phyloP scores from a whole-genome alignment of 2,797 vertebrate species.

The Scolopax bukidnonensis region DNA sequence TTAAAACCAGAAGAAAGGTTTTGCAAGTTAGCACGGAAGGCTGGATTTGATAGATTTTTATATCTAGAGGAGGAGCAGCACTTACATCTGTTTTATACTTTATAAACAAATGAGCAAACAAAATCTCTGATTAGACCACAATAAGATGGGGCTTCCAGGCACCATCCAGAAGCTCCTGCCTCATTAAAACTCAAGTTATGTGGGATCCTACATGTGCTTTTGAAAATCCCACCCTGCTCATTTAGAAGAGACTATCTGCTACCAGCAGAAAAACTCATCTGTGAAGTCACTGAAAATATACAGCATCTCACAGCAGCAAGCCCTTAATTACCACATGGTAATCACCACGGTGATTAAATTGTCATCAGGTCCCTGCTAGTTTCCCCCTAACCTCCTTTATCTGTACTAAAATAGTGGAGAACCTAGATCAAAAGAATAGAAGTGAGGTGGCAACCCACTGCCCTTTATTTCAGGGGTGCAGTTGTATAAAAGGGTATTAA shows the following conservation, averaged over 20 bases:
- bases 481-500: not conserved
- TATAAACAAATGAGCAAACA: not conserved
- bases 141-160: not conserved
- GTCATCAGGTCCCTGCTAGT: not conserved
- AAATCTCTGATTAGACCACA: not conserved
- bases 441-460: not conserved
- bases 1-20: not conserved
- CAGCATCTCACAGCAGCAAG: not conserved
- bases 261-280: not conserved
- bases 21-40: not conserved
- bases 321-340: constrained; percentile 12
- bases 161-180: not conserved
- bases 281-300: not conserved
- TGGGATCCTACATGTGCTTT: not conserved
- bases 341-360: not conserved
- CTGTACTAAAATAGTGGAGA: not conserved
- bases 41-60: not conserved
- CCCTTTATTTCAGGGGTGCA: not conserved
- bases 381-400: not conserved
- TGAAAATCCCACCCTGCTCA: not conserved
- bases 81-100: not conserved
- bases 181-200: not conserved
- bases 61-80: not conserved
- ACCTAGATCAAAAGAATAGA: not conserved
- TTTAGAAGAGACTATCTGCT: not conserved